Evolutionary conservation across 2,888 invertebrate species (phyloP).

Genomic region (Metopia argyrocephala): DNA sequence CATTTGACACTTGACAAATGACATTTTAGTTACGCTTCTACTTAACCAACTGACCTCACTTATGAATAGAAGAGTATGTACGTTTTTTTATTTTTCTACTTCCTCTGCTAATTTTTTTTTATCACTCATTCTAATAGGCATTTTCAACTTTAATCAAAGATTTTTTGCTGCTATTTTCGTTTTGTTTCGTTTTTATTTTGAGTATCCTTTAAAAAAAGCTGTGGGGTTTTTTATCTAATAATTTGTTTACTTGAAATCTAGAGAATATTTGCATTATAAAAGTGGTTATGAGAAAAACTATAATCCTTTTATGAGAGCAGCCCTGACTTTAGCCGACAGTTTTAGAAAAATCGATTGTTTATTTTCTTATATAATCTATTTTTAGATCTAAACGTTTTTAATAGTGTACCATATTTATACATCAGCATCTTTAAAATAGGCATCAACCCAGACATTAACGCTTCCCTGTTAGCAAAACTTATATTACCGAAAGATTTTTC

Average conservation of each 20-base stretch:
- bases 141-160: neutral
- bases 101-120: neutral
- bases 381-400: too few species aligned
- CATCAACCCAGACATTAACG: too few species aligned
- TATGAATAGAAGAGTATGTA: constrained; percentile 55
- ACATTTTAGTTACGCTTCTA: constrained; percentile 66
- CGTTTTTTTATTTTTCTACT: neutral
- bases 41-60: constrained; percentile 67
- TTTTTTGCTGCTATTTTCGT: neutral
- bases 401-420: too few species aligned
- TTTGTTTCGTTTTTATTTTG: constrained; percentile 6
- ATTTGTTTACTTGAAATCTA: neutral
- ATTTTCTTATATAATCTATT: too few species aligned
- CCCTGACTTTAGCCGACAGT: too few species aligned
- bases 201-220: constrained; percentile 6
- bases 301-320: too few species aligned
- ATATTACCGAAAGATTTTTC: too few species aligned
- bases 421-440: too few species aligned
- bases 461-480: too few species aligned
- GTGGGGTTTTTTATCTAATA: neutral
- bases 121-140: neutral
- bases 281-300: too few species aligned
- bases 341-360: too few species aligned
- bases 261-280: too few species aligned
- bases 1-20: constrained; percentile 68